Base-by-base conservation (phyloP, 2,113 vertebrate genomes). In the Gnathonemus echidnorhynchus region DNA sequence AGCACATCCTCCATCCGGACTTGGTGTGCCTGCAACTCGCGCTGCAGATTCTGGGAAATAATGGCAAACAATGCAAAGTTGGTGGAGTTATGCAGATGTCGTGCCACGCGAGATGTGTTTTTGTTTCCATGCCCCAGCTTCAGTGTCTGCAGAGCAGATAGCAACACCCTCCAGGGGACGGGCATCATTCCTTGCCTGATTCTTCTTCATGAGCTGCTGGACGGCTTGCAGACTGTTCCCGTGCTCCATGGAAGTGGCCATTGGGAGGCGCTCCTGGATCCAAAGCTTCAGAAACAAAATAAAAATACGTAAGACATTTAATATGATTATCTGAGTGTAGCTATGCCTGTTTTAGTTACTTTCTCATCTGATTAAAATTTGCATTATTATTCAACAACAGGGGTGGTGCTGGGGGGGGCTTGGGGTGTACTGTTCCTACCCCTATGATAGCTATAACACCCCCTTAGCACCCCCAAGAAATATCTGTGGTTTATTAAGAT, bases 161-260 rank as follows among this genome's bases (percentile, higher is more conserved):
- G 83, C 19, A 10, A 8, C 17, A 0, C 15, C 11, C 13, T 21
- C 35, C n/a, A 24, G 35, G 27, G 15, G 5, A 56, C 31, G 53
- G 86, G 13, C 35, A 5, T 39, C n/a, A 2, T 80, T 31, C 35
- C 93, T 90, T 70, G 94, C 97, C 97, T 98, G 98, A 93, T 98
- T 98, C 94, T 98, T 98, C 94, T 98, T 98, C 95, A 98, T 98
- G 92, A 97, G 95, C 93, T 98, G 97, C 93, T 98, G 97, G 13
- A 98, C 97, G 0, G 96, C 95, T 93, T 98, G 98, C 88, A 98
- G 94, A n/a, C 94, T 96, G 45, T 45, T 95, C 17, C 98, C 97
- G 0, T 96, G 95, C 80, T 98, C 97, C 35, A 97, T 97, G 91
- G 95, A 96, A 56, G 94, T 95, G 92, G 97, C 97, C 94, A 97